Percentiles rank a stretch among this genome's conserved stretches.
Conservation (phyloP, 2,113 vertebrate species). For the Ictidomys tridecemlineatus region DNA sequence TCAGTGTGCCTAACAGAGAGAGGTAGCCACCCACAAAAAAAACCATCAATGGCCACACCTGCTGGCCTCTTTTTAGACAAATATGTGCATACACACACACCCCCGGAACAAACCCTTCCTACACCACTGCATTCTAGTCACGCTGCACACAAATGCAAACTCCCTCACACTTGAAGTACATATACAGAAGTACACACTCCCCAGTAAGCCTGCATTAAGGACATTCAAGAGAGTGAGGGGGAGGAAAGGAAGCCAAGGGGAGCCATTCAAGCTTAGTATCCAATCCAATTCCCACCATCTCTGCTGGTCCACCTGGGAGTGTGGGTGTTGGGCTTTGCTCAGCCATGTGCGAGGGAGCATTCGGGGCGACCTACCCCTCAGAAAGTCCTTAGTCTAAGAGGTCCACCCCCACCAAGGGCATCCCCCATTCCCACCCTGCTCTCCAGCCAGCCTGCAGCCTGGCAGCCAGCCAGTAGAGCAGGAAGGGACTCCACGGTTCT, state of each 20-base stretch:
- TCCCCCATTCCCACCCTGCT: no score
- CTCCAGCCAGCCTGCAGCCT: background rate
- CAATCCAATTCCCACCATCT: background rate
- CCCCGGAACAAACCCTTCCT: no score
- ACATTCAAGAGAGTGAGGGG: no score
- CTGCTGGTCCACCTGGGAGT: background rate
- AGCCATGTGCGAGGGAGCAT: background rate
- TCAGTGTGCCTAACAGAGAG: background rate
- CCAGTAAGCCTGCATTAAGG: background rate
- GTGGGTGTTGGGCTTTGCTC: background rate
- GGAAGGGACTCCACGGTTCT: background rate
- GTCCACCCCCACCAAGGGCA: background rate
- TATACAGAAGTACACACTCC: accelerated
- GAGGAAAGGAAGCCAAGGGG: background rate
- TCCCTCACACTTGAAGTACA: background rate
- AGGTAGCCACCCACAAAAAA: background rate
- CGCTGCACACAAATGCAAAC: background rate
- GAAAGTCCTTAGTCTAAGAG: background rate
- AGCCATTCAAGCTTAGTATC: background rate
- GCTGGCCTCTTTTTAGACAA: background rate
- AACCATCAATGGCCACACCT: background rate
- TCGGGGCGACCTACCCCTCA: background rate
- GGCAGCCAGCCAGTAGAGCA: no score
- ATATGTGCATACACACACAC: background rate
- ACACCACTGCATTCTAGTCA: background rate